Percentiles rank a stretch among this genome's conserved stretches.
Conservation (phyloP, 2,113 vertebrate species). For the Gobio gobio region DNA sequence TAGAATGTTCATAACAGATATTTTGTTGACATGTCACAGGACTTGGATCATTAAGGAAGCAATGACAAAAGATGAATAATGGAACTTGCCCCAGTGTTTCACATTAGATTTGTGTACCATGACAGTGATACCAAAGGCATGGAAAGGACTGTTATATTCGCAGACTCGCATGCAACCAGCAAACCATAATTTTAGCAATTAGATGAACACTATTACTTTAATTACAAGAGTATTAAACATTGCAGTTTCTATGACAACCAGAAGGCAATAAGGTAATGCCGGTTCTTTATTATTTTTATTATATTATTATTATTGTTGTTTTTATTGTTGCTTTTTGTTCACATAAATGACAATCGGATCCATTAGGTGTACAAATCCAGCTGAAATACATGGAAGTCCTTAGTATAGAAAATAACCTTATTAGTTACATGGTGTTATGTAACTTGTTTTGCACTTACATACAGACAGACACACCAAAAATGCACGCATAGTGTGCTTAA, state of each 20-base stretch:
- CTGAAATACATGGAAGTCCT: not conserved
- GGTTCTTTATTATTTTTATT: not conserved
- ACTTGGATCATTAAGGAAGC: constrained; percentile 5
- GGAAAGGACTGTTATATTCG: not conserved
- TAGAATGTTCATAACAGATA: not conserved
- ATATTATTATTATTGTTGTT: no score
- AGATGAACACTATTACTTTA: not conserved
- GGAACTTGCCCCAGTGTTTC: constrained; percentile 3
- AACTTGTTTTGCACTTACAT: no score
- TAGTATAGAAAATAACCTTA: not conserved
- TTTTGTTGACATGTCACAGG: not conserved
- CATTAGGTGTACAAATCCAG: not conserved
- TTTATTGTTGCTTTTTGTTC: not conserved
- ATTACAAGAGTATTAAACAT: not conserved
- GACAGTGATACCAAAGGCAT: not conserved
- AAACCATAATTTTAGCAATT: not conserved
- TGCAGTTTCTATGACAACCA: not conserved
- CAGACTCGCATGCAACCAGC: not conserved
- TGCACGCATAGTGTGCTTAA: no score
- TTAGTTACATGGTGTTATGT: no score
- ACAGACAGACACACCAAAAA: no score
- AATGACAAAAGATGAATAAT: constrained; percentile 8
- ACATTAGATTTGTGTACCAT: constrained; percentile 5
- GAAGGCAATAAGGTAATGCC: not conserved
- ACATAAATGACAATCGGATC: not conserved